Conservation (phyloP, 2,888 invertebrate species). For the Acanthacorydalis orientalis region DNA sequence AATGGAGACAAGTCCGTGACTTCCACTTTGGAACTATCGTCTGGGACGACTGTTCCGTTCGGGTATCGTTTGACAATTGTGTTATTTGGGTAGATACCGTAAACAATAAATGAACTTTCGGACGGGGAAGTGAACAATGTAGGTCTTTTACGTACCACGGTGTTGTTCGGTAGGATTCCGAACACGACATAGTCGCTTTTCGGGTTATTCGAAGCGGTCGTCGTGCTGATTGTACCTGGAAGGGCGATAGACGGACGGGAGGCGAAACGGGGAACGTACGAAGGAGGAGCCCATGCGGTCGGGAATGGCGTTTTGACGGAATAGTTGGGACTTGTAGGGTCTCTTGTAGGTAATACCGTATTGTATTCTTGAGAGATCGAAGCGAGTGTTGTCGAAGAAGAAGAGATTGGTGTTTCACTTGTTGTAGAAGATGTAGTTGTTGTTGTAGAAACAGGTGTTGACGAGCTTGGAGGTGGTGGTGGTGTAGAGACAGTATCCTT, state of each 20-base stretch:
- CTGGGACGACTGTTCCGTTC: slow-evolving; percentile 62
- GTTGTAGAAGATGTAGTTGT: not conserved
- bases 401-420: not conserved
- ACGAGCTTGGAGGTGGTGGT: slow-evolving; percentile 10
- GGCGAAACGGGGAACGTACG: slow-evolving; percentile 10
- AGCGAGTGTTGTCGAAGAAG: not conserved
- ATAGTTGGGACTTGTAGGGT: slow-evolving; percentile 1
- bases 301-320: slow-evolving; percentile 9
- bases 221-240: slow-evolving; percentile 10
- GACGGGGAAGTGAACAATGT: slow-evolving; percentile 47
- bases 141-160: slow-evolving; percentile 58
- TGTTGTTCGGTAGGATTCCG: slow-evolving; percentile 62
- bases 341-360: not conserved
- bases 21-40: slow-evolving; percentile 27
- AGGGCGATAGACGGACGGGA: slow-evolving; percentile 12
- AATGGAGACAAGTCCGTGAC: slow-evolving; percentile 15
- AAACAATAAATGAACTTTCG: slow-evolving; percentile 55
- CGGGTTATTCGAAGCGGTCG: slow-evolving; percentile 10
- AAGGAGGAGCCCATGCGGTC: slow-evolving; percentile 6
- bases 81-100: slow-evolving; percentile 62
- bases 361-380: not conserved
- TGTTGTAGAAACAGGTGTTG: slow-evolving; percentile 13
- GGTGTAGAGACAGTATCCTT: slow-evolving; percentile 1
- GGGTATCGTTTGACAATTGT: slow-evolving; percentile 64
- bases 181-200: slow-evolving; percentile 52